Base-by-base conservation (phyloP, 2,888 invertebrate genomes). In the Hipparchia sbordonii region DNA sequence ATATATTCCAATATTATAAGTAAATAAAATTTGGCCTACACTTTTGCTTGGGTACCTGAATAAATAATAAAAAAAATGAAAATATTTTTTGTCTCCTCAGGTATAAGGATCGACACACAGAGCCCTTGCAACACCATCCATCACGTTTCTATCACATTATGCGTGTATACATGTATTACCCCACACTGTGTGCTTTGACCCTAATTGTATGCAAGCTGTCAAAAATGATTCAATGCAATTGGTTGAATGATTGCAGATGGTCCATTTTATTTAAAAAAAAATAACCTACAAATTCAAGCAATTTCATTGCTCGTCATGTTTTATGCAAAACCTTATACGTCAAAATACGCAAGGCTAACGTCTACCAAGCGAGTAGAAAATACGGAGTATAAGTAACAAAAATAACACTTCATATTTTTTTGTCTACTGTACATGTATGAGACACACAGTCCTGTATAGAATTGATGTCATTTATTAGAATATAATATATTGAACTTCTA, bases 21-120 rank as follows among this genome's bases (percentile, higher is more conserved):
- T 57, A 57, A 77, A 70, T 72, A 71, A 70, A 70, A 71, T 72
- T 71, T 76, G 56, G 66, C 65, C 70, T 76, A 74, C 46, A 52
- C 23, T 23, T 39, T 39, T 39, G 39, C 67, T 61, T 74, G 60
- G 70, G 67, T 73, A 72, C 68, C 72, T 67, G 72, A 70, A 61
- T 61, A 56, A 9, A 52, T 60, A 52, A 33, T 8, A 23, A 51
- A 63, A 57, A 63, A 1, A 10, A 1, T 48, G 13, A 54, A 39
- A 51, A 48, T 48, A 33, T 51, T 6, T 10, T 52, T 33, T 13
- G 8, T 62, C 10, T 23, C 23, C 6, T 23, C 0, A 10, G 57
- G 13, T 7, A 6, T 39, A 60, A 60, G 10, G 10, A 23, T 23
- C 6, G 13, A 57, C 7, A 57, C 7, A n/a, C 8, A 57, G 9